phyloP scores from a whole-genome alignment of 2,113 vertebrate species.

The Gymnobelideus leadbeateri region DNA sequence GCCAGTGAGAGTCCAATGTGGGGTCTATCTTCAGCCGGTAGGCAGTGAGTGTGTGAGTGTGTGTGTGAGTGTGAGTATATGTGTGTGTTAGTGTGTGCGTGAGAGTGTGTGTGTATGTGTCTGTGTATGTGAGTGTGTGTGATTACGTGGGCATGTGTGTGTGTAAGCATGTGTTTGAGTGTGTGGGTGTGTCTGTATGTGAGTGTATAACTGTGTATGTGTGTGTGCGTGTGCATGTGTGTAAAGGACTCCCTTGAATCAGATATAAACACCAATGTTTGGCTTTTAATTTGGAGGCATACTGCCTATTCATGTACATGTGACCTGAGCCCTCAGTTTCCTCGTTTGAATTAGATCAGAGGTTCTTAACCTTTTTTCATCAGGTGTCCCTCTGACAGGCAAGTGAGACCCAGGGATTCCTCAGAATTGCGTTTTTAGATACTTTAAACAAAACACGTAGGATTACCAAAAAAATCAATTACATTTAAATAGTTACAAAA shows the following conservation, averaged over 20 bases:
- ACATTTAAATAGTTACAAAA: not conserved
- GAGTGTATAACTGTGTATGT: too few relatives aligned
- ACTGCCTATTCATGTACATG: not conserved
- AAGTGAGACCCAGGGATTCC: not conserved
- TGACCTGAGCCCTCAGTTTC: not conserved
- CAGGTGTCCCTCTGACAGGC: not conserved
- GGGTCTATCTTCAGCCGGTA: not conserved
- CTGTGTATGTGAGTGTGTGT: too few relatives aligned
- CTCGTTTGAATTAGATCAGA: not conserved
- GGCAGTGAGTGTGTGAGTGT: not conserved
- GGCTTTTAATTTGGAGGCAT: not conserved
- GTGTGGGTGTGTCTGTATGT: too few relatives aligned
- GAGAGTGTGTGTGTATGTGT: not conserved
- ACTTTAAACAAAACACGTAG: not conserved
- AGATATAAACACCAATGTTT: not conserved
- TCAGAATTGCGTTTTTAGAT: not conserved
- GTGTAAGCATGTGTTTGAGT: too few relatives aligned
- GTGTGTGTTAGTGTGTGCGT: not conserved
- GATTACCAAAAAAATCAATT: not conserved
- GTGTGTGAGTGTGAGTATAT: not conserved
- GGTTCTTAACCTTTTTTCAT: not conserved
- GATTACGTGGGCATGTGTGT: too few relatives aligned
- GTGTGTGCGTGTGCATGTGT: not conserved
- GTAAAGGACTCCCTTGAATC: not conserved
- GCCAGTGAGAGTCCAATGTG: not conserved